Base-by-base conservation (phyloP, 2,888 invertebrate genomes). In the Drosophila robusta region DNA sequence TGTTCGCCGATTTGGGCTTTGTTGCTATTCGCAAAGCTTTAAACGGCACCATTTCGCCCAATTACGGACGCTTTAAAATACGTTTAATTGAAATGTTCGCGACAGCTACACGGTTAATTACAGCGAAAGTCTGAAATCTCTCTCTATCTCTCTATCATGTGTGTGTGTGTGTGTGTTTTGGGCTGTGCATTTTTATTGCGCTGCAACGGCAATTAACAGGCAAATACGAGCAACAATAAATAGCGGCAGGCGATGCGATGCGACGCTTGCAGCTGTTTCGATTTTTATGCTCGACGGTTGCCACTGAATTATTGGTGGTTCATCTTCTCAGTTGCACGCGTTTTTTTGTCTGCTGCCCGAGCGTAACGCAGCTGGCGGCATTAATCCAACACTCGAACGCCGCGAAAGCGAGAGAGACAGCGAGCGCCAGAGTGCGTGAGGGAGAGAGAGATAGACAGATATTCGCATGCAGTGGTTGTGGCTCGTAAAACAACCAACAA, bases 221-320 rank as follows among this genome's bases (percentile, higher is more conserved):
- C 84, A 88, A 86, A 88, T 80, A 87, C 69, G 63, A 52, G 65
- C 70, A 69, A 83, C 80, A 88, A 84, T 84, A 87, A 81, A 81
- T 81, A 78, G 77, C 29, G 65, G 34, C 58, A 39, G 57, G 51
- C 56, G 55, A 60, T 54, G 68, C 29, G 29, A 29, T 29, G 29
- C 63, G 49, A 52, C 62, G 54, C 55, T 69, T 76, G 87, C 89
- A 89, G 82, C 87, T 85, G 84, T 68, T 74, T 79, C 85, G 73
- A 78, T 78, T 89, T 89, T 84, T 82, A 75, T 85, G 73, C 72
- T 57, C 87, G 56, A 52, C 80, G 62, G 57, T 72, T 71, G 64
- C 76, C 75, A 77, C 71, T 86, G 85, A 86, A 87, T 89, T 86
- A 86, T 86, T 89, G 89, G 72, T 77, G 86, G 86, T 82, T 82